phyloP scores from a whole-genome alignment of 1,140 invertebrate species.

The Zaprionus lachaisei region DNA sequence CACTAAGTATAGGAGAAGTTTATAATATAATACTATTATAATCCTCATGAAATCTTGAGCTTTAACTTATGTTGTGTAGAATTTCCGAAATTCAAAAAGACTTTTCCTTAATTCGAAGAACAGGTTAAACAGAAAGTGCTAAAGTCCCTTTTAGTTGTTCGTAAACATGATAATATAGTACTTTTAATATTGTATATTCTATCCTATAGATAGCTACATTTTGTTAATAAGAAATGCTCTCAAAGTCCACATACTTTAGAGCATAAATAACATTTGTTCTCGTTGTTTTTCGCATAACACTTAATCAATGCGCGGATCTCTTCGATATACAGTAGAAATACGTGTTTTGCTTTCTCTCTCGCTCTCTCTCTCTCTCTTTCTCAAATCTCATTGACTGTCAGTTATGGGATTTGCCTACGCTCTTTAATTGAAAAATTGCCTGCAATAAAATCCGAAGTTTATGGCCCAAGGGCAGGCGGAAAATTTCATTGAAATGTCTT shows the following conservation, averaged over 20 bases:
- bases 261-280: not conserved
- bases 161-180: too few relatives aligned
- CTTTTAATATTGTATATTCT: too few relatives aligned
- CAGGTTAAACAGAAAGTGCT: too few relatives aligned
- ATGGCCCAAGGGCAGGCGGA: not conserved
- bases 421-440: conserved; percentile 2
- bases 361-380: too few relatives aligned
- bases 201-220: too few relatives aligned
- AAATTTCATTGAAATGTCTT: not conserved
- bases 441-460: not conserved
- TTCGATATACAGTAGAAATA: not conserved
- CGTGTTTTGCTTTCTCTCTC: not conserved
- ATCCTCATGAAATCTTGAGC: too few relatives aligned
- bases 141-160: too few relatives aligned
- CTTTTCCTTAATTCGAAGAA: not conserved
- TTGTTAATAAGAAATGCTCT: too few relatives aligned
- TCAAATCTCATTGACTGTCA: not conserved
- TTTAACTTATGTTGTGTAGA: too few relatives aligned
- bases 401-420: not conserved
- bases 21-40: too few relatives aligned
- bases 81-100: too few relatives aligned
- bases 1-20: too few relatives aligned
- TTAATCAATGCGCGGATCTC: not conserved
- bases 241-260: not conserved
- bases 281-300: not conserved